Base-by-base conservation (phyloP, 2,888 invertebrate species). In the Choristoneura rosaceana region DNA sequence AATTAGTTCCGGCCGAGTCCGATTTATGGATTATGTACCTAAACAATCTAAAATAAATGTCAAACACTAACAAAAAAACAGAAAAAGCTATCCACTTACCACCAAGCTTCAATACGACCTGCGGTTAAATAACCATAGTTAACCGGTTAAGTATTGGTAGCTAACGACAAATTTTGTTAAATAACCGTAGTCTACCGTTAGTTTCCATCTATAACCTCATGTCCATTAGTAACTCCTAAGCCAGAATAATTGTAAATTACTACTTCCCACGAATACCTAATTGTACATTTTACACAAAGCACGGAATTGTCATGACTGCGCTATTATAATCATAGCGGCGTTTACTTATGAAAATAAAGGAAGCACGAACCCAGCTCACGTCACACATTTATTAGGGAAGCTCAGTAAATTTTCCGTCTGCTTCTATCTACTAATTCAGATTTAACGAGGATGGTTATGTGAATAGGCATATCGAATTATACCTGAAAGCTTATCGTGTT, bases 301-400 rank as follows among this genome's bases (percentile, higher is more conserved):
- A 69, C 63, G 69, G 69, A 74, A 66, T 73, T 74, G 73, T 81
- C 80, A 80, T 81, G 80, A 79, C 63, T 73, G 64, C 73, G 75
- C 76, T 77, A 79, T 79, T 79, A 80, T 78, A 77, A 76, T 76
- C 78, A 77, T 78, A 76, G 76, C 77, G 77, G 70, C 69, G 74
- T 78, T 78, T 78, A 77, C 78, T 80, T 77, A 76, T 70, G 74
- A 77, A 81, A 84, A 84, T 81, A 81, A 84, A 81, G 75, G 76
- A 81, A 75, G 78, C 88, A 85, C 85, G 86, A 85, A 78, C 80
- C 67, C 67, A 76, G 77, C 77, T 85, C 86, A 88, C 85, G 87
- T 85, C 82, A 82, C 77, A 79, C 84, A 87, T 89, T 84, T 83
- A 85, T 90, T 87, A 86, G 80, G 81, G 77, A 75, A 74, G 71